phyloP scores from a whole-genome alignment of 2,888 invertebrate genomes.

The Laspeyria flexula region DNA sequence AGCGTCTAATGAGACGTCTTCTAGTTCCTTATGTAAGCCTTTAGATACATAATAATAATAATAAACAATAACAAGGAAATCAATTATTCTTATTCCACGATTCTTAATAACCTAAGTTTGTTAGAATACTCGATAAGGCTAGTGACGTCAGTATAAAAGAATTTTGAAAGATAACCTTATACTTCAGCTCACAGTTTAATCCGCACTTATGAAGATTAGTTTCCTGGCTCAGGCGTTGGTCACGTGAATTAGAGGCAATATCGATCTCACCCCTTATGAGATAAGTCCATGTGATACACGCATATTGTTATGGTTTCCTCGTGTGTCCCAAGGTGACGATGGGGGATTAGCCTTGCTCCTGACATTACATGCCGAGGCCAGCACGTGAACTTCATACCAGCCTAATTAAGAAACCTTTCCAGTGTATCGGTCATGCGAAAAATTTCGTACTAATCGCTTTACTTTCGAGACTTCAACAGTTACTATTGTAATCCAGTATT shows the following conservation, averaged over 20 bases:
- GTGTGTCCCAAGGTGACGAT: conserved; percentile 49
- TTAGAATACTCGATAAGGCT: too few relatives aligned
- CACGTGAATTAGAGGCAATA: background rate
- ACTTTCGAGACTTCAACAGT: background rate
- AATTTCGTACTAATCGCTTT: conserved; percentile 5
- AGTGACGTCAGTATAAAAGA: background rate
- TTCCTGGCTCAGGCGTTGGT: background rate
- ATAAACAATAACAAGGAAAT: too few relatives aligned
- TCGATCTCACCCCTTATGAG: background rate
- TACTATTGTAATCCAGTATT: background rate
- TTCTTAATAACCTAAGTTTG: too few relatives aligned
- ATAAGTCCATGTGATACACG: conserved; percentile 2
- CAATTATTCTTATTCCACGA: too few relatives aligned
- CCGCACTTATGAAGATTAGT: background rate
- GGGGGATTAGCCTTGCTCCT: conserved; percentile 68
- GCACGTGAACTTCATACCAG: conserved; percentile 45
- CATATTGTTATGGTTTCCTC: conserved; percentile 45
- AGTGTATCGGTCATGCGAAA: conserved; percentile 40
- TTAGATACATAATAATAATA: too few relatives aligned
- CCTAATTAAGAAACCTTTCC: conserved; percentile 62
- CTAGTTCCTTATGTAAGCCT: too few relatives aligned
- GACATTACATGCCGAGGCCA: conserved; percentile 55
- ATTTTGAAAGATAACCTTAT: background rate
- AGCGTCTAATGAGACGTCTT: too few relatives aligned
- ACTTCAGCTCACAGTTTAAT: background rate